Evolutionary conservation across 2,888 invertebrate genomes (phyloP), one percentile per base, ranked within the genome.

Genomic region (Scaptomyza tumidula): DNA sequence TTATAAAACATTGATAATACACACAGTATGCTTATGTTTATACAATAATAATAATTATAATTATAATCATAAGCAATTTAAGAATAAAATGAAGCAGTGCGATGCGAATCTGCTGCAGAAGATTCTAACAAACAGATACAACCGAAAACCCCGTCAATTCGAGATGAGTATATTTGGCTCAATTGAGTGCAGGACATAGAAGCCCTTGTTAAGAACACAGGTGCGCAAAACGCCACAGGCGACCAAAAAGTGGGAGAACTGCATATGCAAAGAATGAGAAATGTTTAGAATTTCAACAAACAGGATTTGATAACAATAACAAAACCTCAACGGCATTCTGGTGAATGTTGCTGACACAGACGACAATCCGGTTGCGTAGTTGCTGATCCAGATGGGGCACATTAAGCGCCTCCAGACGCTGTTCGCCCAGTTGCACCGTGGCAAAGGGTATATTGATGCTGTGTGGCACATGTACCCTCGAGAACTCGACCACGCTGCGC

Each of bases 381-480:
- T 94, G 91, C 6, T 93, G 92, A 62, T 93, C 93, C 53, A 94
- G 92, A 58, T 95, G 94, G 16, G 94, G 93, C 2, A 94, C 92
- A 11, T 96, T 95, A 4, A 96, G 92, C 13, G 95, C 94, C 75
- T 96, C 95, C 7, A 96, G 91, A 79, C 96, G 95, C 54, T 93
- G 94, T 71, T 95, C 95, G 0, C 95, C 95, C 54, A 96, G 93
- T 69, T 95, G 95, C 0, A 97, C 95, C 16, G 96, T 95, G 48
- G 96, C 95, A 92, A 96, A 97, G 3, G 98, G 98, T 88, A 98
- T 95, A 92, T 98, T 98, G 55, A 98, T 94, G 91, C 98, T 97
- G 53, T 95, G 95, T 13, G 95, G 94, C 58, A 98, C 94, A 69
- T 96, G 95, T 58, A 96, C 96, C 80, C 96, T 95, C 67, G 95